Percentiles rank a stretch among this genome's conserved stretches.
These are phyloP conservation scores for Microchirus variegatus DNA, from an alignment of 2,797 vertebrate species.

Conservation along the genomic window DNA sequence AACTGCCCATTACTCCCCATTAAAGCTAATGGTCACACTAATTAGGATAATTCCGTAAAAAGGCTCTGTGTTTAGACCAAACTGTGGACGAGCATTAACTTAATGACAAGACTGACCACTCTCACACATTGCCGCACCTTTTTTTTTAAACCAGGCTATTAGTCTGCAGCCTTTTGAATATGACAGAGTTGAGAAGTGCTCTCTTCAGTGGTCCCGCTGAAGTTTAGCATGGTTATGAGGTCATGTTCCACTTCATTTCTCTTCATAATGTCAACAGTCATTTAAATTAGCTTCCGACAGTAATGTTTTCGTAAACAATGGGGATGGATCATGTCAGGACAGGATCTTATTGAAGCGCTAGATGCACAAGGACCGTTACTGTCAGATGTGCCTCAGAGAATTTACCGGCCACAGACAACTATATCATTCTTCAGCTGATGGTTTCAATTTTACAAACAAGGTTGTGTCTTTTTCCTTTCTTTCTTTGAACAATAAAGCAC, in stretches of 20 bases:
- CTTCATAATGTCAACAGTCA: slow-evolving; percentile 49
- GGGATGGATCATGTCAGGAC: too few species aligned
- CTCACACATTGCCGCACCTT: slow-evolving; percentile 60
- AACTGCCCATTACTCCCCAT: slow-evolving; percentile 90
- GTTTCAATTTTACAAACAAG: too few species aligned
- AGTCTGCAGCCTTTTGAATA: slow-evolving; percentile 49
- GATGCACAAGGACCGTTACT: too few species aligned
- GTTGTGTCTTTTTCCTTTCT: too few species aligned
- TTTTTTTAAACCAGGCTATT: slow-evolving; percentile 44
- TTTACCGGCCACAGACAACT: too few species aligned
- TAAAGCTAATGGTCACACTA: slow-evolving; percentile 86
- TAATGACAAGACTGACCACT: slow-evolving; percentile 80
- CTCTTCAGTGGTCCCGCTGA: slow-evolving; percentile 24
- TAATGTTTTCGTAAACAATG: too few species aligned
- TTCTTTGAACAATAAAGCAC: too few species aligned
- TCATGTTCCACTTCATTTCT: slow-evolving; percentile 61
- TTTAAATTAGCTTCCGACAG: slow-evolving; percentile 32
- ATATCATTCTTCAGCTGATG: too few species aligned
- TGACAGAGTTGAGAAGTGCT: slow-evolving; percentile 53
- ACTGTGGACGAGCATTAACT: slow-evolving; percentile 81
- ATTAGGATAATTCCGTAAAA: slow-evolving; percentile 89
- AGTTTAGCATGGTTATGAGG: slow-evolving; percentile 56
- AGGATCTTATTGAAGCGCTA: too few species aligned
- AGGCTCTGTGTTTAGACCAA: slow-evolving; percentile 84
- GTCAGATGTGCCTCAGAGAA: too few species aligned